phyloP scores from a whole-genome alignment of 2,797 vertebrate species.

The Sternotherus odoratus region DNA sequence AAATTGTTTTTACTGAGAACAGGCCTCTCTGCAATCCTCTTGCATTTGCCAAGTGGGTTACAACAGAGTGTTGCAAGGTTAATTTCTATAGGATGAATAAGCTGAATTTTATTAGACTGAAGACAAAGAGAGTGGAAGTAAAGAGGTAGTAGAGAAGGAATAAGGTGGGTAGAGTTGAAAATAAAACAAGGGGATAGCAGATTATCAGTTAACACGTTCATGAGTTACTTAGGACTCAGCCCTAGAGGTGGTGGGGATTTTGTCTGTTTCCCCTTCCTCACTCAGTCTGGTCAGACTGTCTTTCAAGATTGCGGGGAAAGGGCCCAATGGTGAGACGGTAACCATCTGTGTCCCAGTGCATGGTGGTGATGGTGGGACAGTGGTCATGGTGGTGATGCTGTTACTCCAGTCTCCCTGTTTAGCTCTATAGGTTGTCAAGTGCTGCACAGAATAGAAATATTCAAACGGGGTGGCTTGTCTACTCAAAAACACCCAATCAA shows the following conservation, averaged over 20 bases:
- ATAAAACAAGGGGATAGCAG: neutral
- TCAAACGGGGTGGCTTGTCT: neutral
- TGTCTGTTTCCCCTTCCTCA: neutral
- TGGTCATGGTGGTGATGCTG: neutral
- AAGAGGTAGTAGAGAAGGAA: neutral
- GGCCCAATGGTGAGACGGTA: neutral
- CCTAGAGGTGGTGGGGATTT: neutral
- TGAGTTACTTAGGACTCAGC: neutral
- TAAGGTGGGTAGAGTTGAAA: neutral
- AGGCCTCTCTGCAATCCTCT: rapidly evolving
- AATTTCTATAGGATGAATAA: neutral
- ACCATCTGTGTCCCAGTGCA: neutral
- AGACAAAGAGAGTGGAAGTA: neutral
- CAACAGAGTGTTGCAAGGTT: neutral
- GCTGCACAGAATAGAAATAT: neutral
- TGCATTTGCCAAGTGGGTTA: neutral
- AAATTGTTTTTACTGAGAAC: slow-evolving; percentile 41
- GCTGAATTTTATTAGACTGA: neutral
- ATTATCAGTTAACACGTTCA: neutral
- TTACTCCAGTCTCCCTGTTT: neutral
- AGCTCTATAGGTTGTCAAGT: neutral
- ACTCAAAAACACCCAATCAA: neutral
- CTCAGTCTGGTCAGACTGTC: neutral
- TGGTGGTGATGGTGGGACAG: neutral
- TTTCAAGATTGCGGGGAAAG: rapidly evolving